Evolutionary conservation across 2,888 invertebrate genomes (phyloP), one percentile per base, ranked within the genome.

Genomic region (Amiota communis): DNA sequence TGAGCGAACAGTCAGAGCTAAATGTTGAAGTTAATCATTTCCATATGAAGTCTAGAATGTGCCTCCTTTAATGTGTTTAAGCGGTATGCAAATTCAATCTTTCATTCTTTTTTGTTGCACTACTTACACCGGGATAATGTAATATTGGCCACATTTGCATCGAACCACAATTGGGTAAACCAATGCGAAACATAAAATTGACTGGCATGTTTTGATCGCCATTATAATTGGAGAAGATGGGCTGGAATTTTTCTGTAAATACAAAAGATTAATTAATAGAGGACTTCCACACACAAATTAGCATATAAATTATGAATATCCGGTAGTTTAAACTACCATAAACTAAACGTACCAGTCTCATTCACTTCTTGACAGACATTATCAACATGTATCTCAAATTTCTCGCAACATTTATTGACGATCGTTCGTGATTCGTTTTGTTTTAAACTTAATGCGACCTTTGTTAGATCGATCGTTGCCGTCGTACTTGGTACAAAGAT

Each of bases 371-470:
- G 92, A 87, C 96, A 96, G 75, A 91, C 90, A 72, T 91, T 91
- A 84, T 94, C 94, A 57, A 95, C 91, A 87, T 93, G 92, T 72
- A 96, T 90, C 88, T 96, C 94, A 81, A 93, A 91, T 70, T 90
- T 89, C 86, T 94, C 94, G 89, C 96, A 96, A 87, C 96, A 96
- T 91, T 96, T 96, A 86, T 94, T 94, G 78, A 96, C 92, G 82
- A 91, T 91, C 46, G 94, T 17, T 23, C 23, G 23, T 23, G 23
- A 23, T 9, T 57, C 36, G 36, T 36, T 36, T 6, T 6, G 36
- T 0, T 36, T 6, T 36, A 6, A 2, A 36, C 36, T 36, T 36
- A n/a, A n/a, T 36, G 36, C 36, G 36, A 6, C 2, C 2, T 36
- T 36, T 36, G 36, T 36, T 6, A 36, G 36, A 36, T 36, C 36